Evolutionary conservation across 2,797 vertebrate species (phyloP), one percentile per base, ranked within the genome.

Genomic region (Cossypha caffra): DNA sequence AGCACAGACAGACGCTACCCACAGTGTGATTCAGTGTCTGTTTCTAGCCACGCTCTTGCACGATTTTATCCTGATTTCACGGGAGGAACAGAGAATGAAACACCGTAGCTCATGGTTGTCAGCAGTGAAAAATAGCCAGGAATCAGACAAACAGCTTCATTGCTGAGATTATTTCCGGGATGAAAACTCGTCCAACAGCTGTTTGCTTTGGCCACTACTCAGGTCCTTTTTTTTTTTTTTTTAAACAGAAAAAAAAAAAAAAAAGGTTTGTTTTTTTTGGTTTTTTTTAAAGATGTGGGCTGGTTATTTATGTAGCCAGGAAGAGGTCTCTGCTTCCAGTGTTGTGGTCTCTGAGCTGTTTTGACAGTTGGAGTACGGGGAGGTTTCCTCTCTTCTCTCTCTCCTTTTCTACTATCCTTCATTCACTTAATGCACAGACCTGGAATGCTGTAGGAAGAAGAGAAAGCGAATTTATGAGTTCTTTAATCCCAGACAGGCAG

Each of bases 121-220:
- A 98, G 97, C 88, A 93, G 91, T 98, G 98, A 98, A 98, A 98
- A 98, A 98, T 98, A 98, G 97, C 96, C 98, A 97, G 97, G 97
- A 98, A 98, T 97, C 96, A 98, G 98, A 98, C 98, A 98, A 98
- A 98, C 97, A 97, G 95, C 97, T 98, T 98, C 97, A 98, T 98
- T 98, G 97, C 98, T 96, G 96, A 97, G 97, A 97, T 98, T 98
- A 97, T 98, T 98, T 98, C 98, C 97, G 96, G 98, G 97, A 98
- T 98, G 97, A 97, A 98, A 98, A 97, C 97, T 97, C 96, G 97
- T 98, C 96, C 97, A 98, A 97, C 98, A 98, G 98, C 98, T 98
- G 98, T 98, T 98, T 98, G 95, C 97, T 98, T 98, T 98, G 98
- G 98, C 98, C 71, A 90, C 95, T 94, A 71, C 94, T 96, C 78